Evolutionary conservation across 2,888 invertebrate genomes (phyloP).

Genomic region (Cerastis rubricosa): DNA sequence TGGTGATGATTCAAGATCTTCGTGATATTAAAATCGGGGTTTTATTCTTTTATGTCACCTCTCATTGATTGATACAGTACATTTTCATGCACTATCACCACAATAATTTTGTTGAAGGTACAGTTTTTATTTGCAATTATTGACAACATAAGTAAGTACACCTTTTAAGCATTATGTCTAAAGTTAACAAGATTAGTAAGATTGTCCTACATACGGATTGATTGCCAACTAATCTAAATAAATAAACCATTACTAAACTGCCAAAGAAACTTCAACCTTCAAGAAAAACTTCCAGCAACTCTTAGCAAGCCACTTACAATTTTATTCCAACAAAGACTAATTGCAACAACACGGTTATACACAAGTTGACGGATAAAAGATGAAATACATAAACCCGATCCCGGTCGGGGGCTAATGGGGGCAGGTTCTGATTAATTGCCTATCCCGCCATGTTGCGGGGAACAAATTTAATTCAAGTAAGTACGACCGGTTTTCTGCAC

Average conservation of each 20-base stretch:
- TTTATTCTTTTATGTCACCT: background rate
- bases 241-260: background rate
- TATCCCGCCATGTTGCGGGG: constrained; percentile 59
- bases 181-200: background rate
- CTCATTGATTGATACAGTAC: background rate
- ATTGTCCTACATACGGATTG: background rate
- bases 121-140: background rate
- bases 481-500: constrained; percentile 72
- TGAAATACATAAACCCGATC: constrained; percentile 66
- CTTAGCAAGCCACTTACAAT: constrained; percentile 6
- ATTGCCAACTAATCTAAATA: background rate
- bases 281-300: background rate
- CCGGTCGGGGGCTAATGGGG: constrained; percentile 55
- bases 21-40: background rate
- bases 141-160: background rate
- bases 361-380: constrained; percentile 57
- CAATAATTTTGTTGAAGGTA: background rate
- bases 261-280: background rate
- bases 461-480: constrained; percentile 72
- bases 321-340: constrained; percentile 15
- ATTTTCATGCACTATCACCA: background rate
- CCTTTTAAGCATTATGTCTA: background rate
- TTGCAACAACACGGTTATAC: constrained; percentile 46
- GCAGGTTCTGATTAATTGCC: constrained; percentile 70
- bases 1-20: background rate